phyloP scores from a whole-genome alignment of 2,888 invertebrate genomes.

The Eudasyphora cyanicolor region DNA sequence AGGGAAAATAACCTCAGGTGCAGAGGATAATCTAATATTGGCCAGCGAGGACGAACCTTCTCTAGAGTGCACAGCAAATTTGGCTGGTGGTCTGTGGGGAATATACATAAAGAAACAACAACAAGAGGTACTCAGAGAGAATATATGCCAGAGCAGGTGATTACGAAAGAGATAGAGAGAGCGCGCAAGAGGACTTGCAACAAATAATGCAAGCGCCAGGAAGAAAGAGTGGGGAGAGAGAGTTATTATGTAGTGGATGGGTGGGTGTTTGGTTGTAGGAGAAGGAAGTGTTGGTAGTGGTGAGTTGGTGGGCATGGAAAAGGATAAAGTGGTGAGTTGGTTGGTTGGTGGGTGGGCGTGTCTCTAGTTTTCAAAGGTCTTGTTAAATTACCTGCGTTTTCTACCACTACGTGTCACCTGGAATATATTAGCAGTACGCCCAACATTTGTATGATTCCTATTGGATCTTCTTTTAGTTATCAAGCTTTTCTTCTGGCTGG shows the following conservation, averaged over 20 bases:
- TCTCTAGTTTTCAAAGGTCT: no score
- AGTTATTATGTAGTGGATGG: not conserved
- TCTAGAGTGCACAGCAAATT: conserved; percentile 33
- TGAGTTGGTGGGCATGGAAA: not conserved
- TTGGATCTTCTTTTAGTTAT: conserved; percentile 48
- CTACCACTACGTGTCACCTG: conserved; percentile 62
- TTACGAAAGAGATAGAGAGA: conserved; percentile 4
- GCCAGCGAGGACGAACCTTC: not conserved
- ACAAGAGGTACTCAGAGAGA: no score
- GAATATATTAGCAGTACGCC: conserved; percentile 18
- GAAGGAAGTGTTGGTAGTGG: no score
- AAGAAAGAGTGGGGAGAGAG: no score
- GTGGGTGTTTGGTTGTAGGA: no score
- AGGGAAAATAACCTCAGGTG: not conserved
- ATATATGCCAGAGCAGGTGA: not conserved
- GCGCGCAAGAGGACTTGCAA: not conserved
- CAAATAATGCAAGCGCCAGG: no score
- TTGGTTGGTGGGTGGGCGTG: not conserved
- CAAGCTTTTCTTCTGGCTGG: conserved; percentile 45
- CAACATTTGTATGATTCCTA: conserved; percentile 44
- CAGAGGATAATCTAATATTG: not conserved
- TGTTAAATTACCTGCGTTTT: conserved; percentile 59
- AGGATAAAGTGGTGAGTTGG: not conserved
- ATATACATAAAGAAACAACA: not conserved
- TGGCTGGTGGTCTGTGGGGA: conserved; percentile 52